Percentiles rank a stretch among this genome's conserved stretches.
These are phyloP conservation scores for Meles meles DNA, from an alignment of 2,113 vertebrate genomes.

Conservation along the genomic window DNA sequence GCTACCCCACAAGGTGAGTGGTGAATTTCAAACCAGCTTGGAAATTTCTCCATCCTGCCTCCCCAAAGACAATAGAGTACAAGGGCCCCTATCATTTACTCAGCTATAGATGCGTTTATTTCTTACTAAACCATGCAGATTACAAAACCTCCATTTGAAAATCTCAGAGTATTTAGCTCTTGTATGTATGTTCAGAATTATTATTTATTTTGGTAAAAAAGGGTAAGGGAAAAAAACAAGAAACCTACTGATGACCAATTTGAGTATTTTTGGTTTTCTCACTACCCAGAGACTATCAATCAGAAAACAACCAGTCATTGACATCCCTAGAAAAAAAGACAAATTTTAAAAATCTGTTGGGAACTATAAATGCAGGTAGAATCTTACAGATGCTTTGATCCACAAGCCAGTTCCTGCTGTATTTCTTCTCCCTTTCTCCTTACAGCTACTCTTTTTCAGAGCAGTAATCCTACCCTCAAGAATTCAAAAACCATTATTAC, in stretches of 20 bases:
- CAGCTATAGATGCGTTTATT: not conserved
- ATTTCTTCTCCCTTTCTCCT: not conserved
- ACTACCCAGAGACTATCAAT: not conserved
- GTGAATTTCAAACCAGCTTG: not conserved
- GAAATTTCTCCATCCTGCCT: not conserved
- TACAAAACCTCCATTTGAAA: not conserved
- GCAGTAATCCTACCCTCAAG: not conserved
- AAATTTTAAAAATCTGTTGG: not conserved
- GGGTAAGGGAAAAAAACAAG: not conserved
- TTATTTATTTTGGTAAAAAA: not conserved
- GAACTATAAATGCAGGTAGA: not conserved
- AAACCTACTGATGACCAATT: not conserved
- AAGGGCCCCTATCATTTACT: not conserved
- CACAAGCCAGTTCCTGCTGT: not conserved
- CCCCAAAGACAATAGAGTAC: not conserved
- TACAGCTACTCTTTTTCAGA: not conserved
- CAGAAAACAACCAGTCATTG: not conserved
- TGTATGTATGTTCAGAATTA: not conserved
- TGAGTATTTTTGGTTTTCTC: not conserved
- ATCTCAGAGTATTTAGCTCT: not conserved
- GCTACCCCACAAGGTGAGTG: fast-evolving
- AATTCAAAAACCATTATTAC: not conserved
- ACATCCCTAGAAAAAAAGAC: not conserved
- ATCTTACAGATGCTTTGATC: not conserved
- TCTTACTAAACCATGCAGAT: not conserved